Evolutionary conservation across 2,888 invertebrate genomes (phyloP).

Genomic region (Orgyia antiqua): DNA sequence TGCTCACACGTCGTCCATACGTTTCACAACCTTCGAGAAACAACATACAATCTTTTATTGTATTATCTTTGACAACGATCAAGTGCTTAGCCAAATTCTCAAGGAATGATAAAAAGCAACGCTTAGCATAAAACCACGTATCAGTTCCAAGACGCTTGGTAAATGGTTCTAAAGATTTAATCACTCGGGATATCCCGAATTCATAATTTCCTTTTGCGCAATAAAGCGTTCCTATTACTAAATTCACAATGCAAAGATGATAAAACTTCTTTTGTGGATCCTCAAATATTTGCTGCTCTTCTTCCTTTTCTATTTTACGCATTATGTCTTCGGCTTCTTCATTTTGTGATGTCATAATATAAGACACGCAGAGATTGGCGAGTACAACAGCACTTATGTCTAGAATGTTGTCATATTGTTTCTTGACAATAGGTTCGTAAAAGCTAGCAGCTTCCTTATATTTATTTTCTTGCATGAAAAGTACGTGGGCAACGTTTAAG

Average conservation of each 20-base stretch:
- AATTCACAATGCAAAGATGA: constrained; percentile 98
- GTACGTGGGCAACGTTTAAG: constrained; percentile 97
- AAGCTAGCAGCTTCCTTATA: constrained; percentile 98
- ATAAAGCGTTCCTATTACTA: constrained; percentile 98
- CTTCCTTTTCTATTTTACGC: constrained; percentile 99
- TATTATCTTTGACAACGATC: constrained; percentile 91
- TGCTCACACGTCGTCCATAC: constrained; percentile 90
- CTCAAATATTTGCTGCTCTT: constrained; percentile 94
- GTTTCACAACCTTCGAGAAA: constrained; percentile 94
- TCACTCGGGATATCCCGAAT: constrained; percentile 97
- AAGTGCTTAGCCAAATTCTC: constrained; percentile 95
- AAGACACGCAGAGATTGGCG: constrained; percentile 98
- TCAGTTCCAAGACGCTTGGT: constrained; percentile 97
- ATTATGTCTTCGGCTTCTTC: constrained; percentile 99
- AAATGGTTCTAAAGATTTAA: constrained; percentile 96
- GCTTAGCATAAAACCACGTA: constrained; percentile 98
- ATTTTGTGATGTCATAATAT: constrained; percentile 99
- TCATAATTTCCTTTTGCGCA: constrained; percentile 99
- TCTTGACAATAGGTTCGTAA: constrained; percentile 98
- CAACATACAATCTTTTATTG: constrained; percentile 90
- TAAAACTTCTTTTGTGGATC: constrained; percentile 95
- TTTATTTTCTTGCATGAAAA: constrained; percentile 99
- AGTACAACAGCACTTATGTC: constrained; percentile 98
- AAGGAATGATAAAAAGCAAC: constrained; percentile 95
- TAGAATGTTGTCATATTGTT: constrained; percentile 95